Percentiles rank a stretch among this genome's conserved stretches.
phyloP scores from a whole-genome alignment of 1,140 invertebrate genomes.

The Schmidtea mediterranea region DNA sequence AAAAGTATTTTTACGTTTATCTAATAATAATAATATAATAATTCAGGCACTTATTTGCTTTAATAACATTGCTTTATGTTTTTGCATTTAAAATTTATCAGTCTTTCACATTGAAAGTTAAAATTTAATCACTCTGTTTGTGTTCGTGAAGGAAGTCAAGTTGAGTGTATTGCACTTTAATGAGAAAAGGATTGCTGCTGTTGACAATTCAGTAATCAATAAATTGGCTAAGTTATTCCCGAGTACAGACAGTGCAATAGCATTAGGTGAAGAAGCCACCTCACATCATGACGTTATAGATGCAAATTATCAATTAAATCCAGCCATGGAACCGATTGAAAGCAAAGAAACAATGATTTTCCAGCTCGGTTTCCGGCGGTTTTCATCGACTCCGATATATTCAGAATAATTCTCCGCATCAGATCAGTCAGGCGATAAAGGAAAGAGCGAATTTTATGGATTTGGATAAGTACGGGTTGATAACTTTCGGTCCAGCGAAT shows the following conservation, averaged over 20 bases:
- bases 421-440: conserved; percentile 45
- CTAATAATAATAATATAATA: no score
- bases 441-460: not conserved
- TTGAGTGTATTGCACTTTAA: conserved; percentile 15
- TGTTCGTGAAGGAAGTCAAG: not conserved
- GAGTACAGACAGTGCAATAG: conserved; percentile 13
- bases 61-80: no score
- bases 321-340: conserved; percentile 34
- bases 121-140: no score
- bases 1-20: no score
- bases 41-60: no score
- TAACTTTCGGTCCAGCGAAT: not conserved
- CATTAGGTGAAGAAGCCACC: conserved; percentile 26
- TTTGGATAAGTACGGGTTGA: not conserved
- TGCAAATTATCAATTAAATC: conserved; percentile 6
- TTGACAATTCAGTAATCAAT: not conserved
- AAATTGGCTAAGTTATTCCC: not conserved
- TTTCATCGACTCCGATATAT: conserved; percentile 27
- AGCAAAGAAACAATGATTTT: conserved; percentile 76
- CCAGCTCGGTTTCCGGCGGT: conserved; percentile 67
- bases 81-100: no score
- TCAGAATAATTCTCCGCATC: conserved; percentile 53
- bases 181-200: conserved; percentile 19
- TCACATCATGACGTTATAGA: not conserved
- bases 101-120: no score